phyloP scores from a whole-genome alignment of 2,888 invertebrate species.

The Hypsopygia costalis region DNA sequence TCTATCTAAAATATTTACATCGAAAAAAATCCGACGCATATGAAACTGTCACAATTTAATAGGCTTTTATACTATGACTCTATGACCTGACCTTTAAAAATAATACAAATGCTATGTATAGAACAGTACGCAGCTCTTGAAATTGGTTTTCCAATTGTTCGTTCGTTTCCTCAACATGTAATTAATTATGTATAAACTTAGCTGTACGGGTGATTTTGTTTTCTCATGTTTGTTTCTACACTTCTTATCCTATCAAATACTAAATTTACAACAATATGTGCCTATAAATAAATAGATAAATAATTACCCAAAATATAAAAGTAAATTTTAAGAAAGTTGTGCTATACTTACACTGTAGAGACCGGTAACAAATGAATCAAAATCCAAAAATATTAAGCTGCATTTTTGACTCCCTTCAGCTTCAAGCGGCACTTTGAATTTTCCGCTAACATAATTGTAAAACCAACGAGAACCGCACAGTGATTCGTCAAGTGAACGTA shows the following conservation, averaged over 20 bases:
- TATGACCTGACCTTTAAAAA: no score
- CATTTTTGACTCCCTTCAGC: slow-evolving; percentile 12
- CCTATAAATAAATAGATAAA: no score
- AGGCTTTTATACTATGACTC: no score
- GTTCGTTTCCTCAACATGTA: slow-evolving; percentile 11
- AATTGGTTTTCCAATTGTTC: slow-evolving; percentile 11
- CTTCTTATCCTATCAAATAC: not conserved
- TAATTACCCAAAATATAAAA: not conserved
- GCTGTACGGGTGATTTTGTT: slow-evolving; percentile 7
- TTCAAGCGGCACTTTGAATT: slow-evolving; percentile 28
- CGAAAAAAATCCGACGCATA: no score
- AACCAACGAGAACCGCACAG: slow-evolving; percentile 51
- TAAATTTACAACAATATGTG: no score
- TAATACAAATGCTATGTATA: no score
- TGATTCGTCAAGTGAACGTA: slow-evolving; percentile 42
- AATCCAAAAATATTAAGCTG: slow-evolving; percentile 18
- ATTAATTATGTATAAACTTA: slow-evolving; percentile 17
- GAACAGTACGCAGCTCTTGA: no score
- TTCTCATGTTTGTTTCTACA: not conserved
- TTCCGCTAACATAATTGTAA: slow-evolving; percentile 30
- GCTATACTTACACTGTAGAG: slow-evolving; percentile 17
- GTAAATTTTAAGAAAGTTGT: not conserved
- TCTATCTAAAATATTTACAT: no score
- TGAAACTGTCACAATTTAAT: no score
- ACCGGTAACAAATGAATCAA: slow-evolving; percentile 12